Percentiles rank a stretch among this genome's conserved stretches.
These are phyloP conservation scores for Bovichtus diacanthus DNA, from an alignment of 2,797 vertebrate genomes.

Conservation along the genomic window DNA sequence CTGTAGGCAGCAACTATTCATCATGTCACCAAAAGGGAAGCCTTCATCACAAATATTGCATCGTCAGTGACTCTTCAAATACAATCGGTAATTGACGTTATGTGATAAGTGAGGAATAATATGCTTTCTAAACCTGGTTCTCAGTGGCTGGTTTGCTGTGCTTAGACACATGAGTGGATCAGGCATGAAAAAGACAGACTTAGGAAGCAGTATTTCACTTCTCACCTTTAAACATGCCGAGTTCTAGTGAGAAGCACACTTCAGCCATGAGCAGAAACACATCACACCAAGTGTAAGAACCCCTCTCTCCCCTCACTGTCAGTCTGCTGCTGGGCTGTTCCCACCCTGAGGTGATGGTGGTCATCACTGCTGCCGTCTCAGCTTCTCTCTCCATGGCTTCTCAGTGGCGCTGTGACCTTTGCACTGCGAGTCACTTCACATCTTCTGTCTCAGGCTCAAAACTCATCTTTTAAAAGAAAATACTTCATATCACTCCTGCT, in stretches of 20 bases:
- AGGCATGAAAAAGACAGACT: neutral
- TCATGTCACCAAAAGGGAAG: conserved; percentile 45
- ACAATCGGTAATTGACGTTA: conserved; percentile 29
- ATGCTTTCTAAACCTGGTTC: conserved; percentile 24
- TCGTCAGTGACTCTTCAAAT: conserved; percentile 50
- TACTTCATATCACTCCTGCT: neutral
- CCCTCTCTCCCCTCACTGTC: conserved; percentile 23
- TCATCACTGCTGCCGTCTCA: conserved; percentile 25
- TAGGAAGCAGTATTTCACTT: conserved; percentile 13
- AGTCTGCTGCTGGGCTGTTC: conserved; percentile 17
- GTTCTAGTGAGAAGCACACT: neutral
- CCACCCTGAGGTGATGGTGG: conserved; percentile 38
- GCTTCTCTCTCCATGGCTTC: conserved; percentile 13
- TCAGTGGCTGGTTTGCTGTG: conserved; percentile 15
- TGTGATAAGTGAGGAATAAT: conserved; percentile 38
- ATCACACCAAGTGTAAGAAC: conserved; percentile 3
- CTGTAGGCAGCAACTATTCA: conserved; percentile 50
- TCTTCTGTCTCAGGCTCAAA: conserved; percentile 16
- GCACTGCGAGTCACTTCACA: conserved; percentile 20
- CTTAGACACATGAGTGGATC: neutral
- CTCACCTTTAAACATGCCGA: conserved; percentile 2
- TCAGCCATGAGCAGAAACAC: conserved; percentile 2
- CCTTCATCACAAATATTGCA: conserved; percentile 55
- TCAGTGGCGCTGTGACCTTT: conserved; percentile 31
- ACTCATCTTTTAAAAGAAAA: conserved; percentile 1